Percentiles rank a stretch among this genome's conserved stretches.
Conservation (phyloP, 2,888 invertebrate genomes). For the Latheticus oryzae region DNA sequence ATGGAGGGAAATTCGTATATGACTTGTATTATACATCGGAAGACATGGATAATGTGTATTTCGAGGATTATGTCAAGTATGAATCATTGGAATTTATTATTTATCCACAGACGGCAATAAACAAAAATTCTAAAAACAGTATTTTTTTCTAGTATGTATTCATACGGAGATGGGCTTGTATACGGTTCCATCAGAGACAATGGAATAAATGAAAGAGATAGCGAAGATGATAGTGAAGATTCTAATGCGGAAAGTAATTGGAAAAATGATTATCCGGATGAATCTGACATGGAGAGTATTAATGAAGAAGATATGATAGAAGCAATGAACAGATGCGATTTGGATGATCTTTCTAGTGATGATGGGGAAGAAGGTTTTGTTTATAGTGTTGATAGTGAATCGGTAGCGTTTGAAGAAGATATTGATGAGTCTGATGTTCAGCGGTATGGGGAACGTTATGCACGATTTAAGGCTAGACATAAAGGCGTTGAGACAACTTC, state of each 20-base stretch:
- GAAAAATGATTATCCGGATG: conserved; percentile 81
- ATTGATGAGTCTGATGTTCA: conserved; percentile 69
- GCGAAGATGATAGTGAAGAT: conserved; percentile 73
- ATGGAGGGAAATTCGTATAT: conserved; percentile 68
- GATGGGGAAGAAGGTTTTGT: conserved; percentile 63
- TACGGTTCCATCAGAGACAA: conserved; percentile 58
- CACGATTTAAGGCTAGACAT: conserved; percentile 73
- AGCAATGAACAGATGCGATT: conserved; percentile 67
- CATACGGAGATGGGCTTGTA: conserved; percentile 63
- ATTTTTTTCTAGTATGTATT: conserved; percentile 58
- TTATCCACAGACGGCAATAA: neutral
- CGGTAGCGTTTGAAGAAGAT: conserved; percentile 62
- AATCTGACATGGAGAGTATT: conserved; percentile 69
- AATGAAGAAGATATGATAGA: conserved; percentile 73
- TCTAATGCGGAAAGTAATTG: conserved; percentile 84
- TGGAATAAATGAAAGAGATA: conserved; percentile 58
- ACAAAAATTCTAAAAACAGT: neutral
- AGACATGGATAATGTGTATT: conserved; percentile 64
- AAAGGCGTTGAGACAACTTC: conserved; percentile 52
- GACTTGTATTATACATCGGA: conserved; percentile 73
- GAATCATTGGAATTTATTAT: conserved; percentile 30
- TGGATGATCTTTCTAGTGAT: conserved; percentile 62
- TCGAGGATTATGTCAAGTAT: conserved; percentile 64
- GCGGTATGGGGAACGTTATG: conserved; percentile 74
- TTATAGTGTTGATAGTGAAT: conserved; percentile 63